Evolutionary conservation across 2,113 vertebrate species (phyloP).

Genomic region (Seriola dumerili): DNA sequence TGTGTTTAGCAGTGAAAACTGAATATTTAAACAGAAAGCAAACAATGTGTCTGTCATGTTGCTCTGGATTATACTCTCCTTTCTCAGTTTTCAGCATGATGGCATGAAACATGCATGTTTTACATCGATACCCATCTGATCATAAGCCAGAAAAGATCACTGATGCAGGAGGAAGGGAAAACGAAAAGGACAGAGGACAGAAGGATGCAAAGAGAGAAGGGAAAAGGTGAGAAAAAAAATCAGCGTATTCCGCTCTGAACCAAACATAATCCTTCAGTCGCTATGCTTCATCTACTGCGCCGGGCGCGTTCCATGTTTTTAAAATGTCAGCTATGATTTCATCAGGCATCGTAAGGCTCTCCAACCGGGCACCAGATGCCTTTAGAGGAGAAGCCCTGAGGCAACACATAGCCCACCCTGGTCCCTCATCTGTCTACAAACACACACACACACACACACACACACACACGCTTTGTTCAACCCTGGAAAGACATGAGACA

Average conservation of each 20-base stretch:
- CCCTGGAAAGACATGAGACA: slow-evolving; percentile 35
- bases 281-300: slow-evolving; percentile 23
- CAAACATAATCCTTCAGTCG: slow-evolving; percentile 35
- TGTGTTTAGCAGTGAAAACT: not conserved
- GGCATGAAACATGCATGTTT: not conserved
- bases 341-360: slow-evolving; percentile 46
- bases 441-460: slow-evolving; percentile 22
- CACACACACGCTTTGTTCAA: slow-evolving; percentile 3
- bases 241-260: not conserved
- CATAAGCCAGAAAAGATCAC: slow-evolving; percentile 34
- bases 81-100: not conserved
- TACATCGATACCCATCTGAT: slow-evolving; percentile 15
- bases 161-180: not conserved
- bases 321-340: slow-evolving; percentile 71
- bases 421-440: slow-evolving; percentile 47
- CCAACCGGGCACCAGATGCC: slow-evolving; percentile 61
- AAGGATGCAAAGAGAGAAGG: not conserved
- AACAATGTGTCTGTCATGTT: slow-evolving; percentile 16
- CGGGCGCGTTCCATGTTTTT: slow-evolving; percentile 27
- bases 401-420: slow-evolving; percentile 31
- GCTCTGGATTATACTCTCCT: slow-evolving; percentile 14
- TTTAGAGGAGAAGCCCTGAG: slow-evolving; percentile 59
- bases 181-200: not conserved
- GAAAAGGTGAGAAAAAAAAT: slow-evolving; percentile 22
- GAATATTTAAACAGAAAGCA: slow-evolving; percentile 43